Evolutionary conservation across 2,888 invertebrate species (phyloP).

Genomic region (Diploptera punctata): DNA sequence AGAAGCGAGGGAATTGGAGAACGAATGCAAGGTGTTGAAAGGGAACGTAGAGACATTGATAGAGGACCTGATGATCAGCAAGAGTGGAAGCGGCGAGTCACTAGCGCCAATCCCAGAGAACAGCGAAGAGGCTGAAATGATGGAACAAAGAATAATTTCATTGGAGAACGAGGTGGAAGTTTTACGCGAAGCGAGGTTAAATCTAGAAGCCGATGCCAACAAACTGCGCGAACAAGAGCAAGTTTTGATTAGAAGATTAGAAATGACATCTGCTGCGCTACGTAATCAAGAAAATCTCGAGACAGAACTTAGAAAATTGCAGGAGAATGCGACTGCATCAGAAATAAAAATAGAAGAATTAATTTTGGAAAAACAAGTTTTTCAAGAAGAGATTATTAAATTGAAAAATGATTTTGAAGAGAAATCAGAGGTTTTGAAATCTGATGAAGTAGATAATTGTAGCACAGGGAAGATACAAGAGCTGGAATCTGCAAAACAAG

Average conservation of each 20-base stretch:
- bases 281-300: slow-evolving; percentile 61
- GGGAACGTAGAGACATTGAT: slow-evolving; percentile 34
- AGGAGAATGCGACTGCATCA: too few relatives aligned
- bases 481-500: too few relatives aligned
- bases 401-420: too few relatives aligned
- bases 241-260: slow-evolving; percentile 49
- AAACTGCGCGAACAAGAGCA: slow-evolving; percentile 44
- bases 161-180: slow-evolving; percentile 52
- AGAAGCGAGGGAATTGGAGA: slow-evolving; percentile 17
- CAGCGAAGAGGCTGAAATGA: slow-evolving; percentile 53
- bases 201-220: slow-evolving; percentile 54
- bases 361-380: too few relatives aligned
- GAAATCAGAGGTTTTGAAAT: too few relatives aligned
- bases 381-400: too few relatives aligned
- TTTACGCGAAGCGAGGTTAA: slow-evolving; percentile 55
- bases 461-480: too few relatives aligned
- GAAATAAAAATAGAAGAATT: too few relatives aligned
- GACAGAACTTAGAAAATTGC: slow-evolving; percentile 50
- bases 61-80: slow-evolving; percentile 30
- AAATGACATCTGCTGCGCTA: slow-evolving; percentile 55
- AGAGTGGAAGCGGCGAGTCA: slow-evolving; percentile 46
- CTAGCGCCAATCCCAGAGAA: slow-evolving; percentile 53
- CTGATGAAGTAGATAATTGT: too few relatives aligned
- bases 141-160: slow-evolving; percentile 46
- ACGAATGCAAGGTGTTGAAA: slow-evolving; percentile 29